Conservation (phyloP, 2,888 invertebrate genomes). For the Drosophila emarginata region DNA sequence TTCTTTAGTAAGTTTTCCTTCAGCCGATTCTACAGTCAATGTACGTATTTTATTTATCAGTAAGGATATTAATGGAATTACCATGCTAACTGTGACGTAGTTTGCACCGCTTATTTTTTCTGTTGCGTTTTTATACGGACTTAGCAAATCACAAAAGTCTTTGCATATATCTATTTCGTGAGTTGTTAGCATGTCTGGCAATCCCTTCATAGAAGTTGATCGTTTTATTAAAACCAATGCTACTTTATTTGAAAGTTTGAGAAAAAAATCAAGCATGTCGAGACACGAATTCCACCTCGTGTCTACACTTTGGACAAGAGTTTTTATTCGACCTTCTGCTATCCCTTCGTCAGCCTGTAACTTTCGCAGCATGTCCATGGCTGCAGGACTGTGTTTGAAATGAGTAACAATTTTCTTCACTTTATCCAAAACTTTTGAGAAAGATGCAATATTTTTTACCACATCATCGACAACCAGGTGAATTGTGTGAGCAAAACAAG, state of each 20-base stretch:
- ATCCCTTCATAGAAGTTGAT: constrained; percentile 8
- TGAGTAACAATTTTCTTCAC: constrained; percentile 22
- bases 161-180: constrained; percentile 14
- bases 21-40: constrained; percentile 8
- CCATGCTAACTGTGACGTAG: constrained; percentile 24
- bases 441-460: constrained; percentile 15
- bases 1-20: constrained; percentile 4
- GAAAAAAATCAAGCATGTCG: constrained; percentile 20
- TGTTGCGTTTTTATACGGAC: constrained; percentile 25
- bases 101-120: constrained; percentile 27
- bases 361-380: constrained; percentile 24
- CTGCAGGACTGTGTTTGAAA: constrained; percentile 21
- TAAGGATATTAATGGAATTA: constrained; percentile 20
- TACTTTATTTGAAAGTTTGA: constrained; percentile 16
- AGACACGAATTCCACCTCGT: constrained; percentile 28
- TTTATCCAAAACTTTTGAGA: constrained; percentile 21
- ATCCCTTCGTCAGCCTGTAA: constrained; percentile 22
- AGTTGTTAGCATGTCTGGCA: constrained; percentile 22
- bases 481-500: constrained; percentile 24
- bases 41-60: constrained; percentile 12
- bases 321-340: constrained; percentile 25
- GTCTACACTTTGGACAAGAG: constrained; percentile 22
- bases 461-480: constrained; percentile 21
- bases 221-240: constrained; percentile 19
- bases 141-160: constrained; percentile 24